Percentiles rank a stretch among this genome's conserved stretches.
phyloP scores from a whole-genome alignment of 1,140 invertebrate genomes.

The Aphis gossypii region DNA sequence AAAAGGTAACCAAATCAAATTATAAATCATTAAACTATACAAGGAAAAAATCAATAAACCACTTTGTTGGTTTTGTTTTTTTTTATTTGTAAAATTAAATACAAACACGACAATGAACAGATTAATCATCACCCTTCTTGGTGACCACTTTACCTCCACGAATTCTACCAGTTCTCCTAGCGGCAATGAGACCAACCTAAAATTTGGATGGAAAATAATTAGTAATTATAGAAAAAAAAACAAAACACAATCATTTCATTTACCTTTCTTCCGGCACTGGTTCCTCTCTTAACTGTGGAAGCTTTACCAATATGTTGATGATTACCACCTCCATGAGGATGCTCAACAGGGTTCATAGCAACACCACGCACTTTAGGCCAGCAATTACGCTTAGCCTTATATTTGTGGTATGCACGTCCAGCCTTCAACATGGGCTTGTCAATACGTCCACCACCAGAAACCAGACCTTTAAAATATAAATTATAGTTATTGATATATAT shows the following conservation, averaged over 20 bases:
- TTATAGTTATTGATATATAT: background rate
- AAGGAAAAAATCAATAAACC: background rate
- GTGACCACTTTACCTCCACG: conserved; percentile 92
- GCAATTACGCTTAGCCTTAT: conserved; percentile 99
- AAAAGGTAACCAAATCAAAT: background rate
- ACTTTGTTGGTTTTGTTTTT: background rate
- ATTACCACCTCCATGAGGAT: conserved; percentile 99
- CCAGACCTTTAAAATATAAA: conserved; percentile 76
- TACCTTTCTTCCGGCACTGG: conserved; percentile 96
- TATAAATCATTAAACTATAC: background rate
- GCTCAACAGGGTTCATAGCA: conserved; percentile 96
- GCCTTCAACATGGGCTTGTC: conserved; percentile 99
- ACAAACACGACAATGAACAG: conserved; percentile 54
- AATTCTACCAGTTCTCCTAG: conserved; percentile 98
- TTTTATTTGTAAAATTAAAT: conserved; percentile 59
- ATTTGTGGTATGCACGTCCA: conserved; percentile 98
- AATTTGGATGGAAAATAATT: background rate
- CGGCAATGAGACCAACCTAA: conserved; percentile 98
- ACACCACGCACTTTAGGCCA: conserved; percentile 95
- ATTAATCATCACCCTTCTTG: conserved; percentile 76
- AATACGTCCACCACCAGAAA: conserved; percentile 98
- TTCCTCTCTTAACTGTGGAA: conserved; percentile 97
- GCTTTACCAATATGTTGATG: conserved; percentile 99
- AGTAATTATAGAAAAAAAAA: background rate
- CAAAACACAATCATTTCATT: background rate